A percentile compares a stretch with the other conserved stretches of the same genome.
Conservation (phyloP, 2,888 invertebrate species). For the Octonoba sinensis region DNA sequence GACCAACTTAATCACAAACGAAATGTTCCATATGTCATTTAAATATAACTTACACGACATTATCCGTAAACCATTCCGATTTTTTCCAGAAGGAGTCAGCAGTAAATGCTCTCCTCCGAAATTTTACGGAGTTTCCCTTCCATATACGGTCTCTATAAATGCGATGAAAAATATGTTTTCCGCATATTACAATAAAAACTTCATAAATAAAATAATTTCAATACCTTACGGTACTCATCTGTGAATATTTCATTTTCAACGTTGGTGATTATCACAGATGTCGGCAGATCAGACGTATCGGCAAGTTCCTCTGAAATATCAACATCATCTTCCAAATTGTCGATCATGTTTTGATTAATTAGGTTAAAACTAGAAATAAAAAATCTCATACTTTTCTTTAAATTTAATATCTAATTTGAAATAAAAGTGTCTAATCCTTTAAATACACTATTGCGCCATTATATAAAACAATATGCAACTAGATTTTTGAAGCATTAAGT, state of each 20-base stretch:
- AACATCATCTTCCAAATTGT: slow-evolving; percentile 56
- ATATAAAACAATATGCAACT: too few species aligned
- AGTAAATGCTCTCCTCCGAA: too few species aligned
- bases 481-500: too few species aligned
- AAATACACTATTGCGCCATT: neutral
- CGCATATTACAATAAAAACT: too few species aligned
- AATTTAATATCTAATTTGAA: neutral
- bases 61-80: too few species aligned
- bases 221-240: slow-evolving; percentile 74
- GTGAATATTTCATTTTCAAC: slow-evolving; percentile 84
- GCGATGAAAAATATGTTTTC: too few species aligned
- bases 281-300: slow-evolving; percentile 78
- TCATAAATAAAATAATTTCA: neutral
- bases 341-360: slow-evolving; percentile 44
- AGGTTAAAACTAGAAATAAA: slow-evolving; percentile 17
- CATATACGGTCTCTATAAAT: too few species aligned
- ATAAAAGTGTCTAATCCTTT: neutral
- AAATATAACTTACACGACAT: too few species aligned
- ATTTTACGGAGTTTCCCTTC: too few species aligned
- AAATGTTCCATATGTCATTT: too few species aligned
- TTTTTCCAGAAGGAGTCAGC: too few species aligned
- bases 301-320: slow-evolving; percentile 63
- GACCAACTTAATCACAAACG: too few species aligned
- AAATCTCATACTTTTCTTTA: slow-evolving; percentile 42
- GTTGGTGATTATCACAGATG: slow-evolving; percentile 90